Evolutionary conservation across 2,888 invertebrate species (phyloP), one percentile per base, ranked within the genome.

Genomic region (Noctua janthina): DNA sequence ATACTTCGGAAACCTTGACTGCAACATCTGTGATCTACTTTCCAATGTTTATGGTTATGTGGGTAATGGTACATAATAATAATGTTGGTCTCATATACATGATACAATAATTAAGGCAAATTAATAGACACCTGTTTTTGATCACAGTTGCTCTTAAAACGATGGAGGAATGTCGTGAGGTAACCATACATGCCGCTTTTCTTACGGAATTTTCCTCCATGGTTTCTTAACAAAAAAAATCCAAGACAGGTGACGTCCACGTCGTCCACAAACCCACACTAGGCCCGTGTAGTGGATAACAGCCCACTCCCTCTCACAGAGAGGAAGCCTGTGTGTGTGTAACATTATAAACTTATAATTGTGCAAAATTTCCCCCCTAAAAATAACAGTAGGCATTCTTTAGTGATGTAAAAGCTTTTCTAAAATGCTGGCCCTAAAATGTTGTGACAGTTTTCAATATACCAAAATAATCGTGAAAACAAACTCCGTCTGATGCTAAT

Each of bases 1-100:
- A 78, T 51, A 74, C 46, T 62, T 74, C 51, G 59, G 29, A 82
- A 82, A 85, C 79, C 82, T 82, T 84, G 84, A 82, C 74, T 74
- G 62, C 67, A 15, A 76, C 70, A 79, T 79, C 54, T 68, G 67
- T 69, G 51, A 49, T 74, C 49, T 73, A 72, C 68, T 78, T 67
- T 46, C 35, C 69, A 66, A 66, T 66, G 35, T 35, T 68, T 46
- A 46, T 46, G 46, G 46, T 46, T 46, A 46, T 46, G 46, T 62
- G 2, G 29, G 62, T 29, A 29, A 62, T 15, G 29, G 13, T 15
- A 2, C 29, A 62, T 62, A 66, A 39, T 64, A 35, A 35, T 17
- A 29, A 29, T 62, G 62, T 56, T 66, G 29, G 15, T 56, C 23
- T 20, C 15, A 49, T 6, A 66, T 13, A 56, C 8, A 49, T 2